Base-by-base conservation (phyloP, 1,140 invertebrate species). In the Diprion similis region DNA sequence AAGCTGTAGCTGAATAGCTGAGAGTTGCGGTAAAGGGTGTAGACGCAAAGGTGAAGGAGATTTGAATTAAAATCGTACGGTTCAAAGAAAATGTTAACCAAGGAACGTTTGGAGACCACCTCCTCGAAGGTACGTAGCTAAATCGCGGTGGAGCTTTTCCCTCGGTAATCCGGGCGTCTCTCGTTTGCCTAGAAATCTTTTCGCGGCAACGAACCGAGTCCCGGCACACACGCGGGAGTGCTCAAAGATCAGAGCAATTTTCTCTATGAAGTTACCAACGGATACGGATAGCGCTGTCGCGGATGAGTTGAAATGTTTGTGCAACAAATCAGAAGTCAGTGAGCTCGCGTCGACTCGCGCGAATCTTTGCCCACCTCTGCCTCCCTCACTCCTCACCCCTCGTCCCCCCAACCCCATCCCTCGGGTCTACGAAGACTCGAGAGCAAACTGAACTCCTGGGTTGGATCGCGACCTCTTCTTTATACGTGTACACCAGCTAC, bases 291-390 rank as follows among this genome's bases (percentile, higher is more conserved):
- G 51, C 51, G 51, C 46, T 59, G 46, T 66, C 64, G 24, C 59
- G 24, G 66, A 72, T 66, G 66, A 68, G 72, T 48, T 73, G 64
- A 73, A 73, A 46, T 71, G 70, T 71, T 71, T 74, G 77, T 48
- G 67, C 71, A 75, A 75, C 76, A 77, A 75, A 78, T 77, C 73
- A 77, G 71, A 78, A 78, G 73, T 77, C 71, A 64, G 45, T 24
- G 51, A 46, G 75, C 47, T 65, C 68, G 68, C 72, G 67, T 37
- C 24, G 11, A 15, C n/a, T 71, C 46, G 18, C 51, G 68, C 67
- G 51, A 59, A 59, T 3, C 45, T 46, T 71, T 48, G 24, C 24
- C 24, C 24, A 37, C 24, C 24, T 37, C 24, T 37, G 24, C 24
- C 24, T 37, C 24, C 24, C 24, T 37, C 6, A 24, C 24, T n/a